Evolutionary conservation across 1,140 invertebrate genomes (phyloP).

Genomic region (Mercenaria mercenaria): DNA sequence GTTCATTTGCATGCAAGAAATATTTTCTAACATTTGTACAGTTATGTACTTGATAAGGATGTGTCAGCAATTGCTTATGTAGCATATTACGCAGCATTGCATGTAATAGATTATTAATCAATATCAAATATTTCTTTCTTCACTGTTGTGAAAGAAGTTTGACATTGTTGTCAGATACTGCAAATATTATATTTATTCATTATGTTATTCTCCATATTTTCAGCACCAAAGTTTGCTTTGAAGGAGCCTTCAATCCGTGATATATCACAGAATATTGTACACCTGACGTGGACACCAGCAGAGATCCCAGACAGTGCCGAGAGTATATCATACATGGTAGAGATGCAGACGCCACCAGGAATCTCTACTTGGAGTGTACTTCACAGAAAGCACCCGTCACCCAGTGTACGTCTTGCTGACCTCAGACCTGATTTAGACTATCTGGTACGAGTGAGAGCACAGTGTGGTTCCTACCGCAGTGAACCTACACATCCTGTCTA

Average conservation of each 20-base stretch:
- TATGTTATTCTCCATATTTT: background rate
- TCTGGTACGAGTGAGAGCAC: conserved; percentile 82
- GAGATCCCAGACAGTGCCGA: conserved; percentile 60
- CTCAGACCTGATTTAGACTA: conserved; percentile 88
- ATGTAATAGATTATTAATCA: no score
- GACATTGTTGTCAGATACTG: no score
- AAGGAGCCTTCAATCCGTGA: conserved; percentile 76
- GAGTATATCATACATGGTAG: conserved; percentile 72
- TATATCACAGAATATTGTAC: conserved; percentile 72
- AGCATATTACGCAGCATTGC: no score
- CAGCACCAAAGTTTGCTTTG: conserved; percentile 74
- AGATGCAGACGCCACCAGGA: conserved; percentile 78
- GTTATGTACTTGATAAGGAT: no score
- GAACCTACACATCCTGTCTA: conserved; percentile 86
- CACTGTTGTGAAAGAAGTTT: no score
- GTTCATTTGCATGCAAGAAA: no score
- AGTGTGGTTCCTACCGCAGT: conserved; percentile 77
- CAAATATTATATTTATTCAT: no score
- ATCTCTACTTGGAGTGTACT: conserved; percentile 75
- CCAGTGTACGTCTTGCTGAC: conserved; percentile 77
- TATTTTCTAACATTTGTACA: no score
- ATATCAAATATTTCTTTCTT: no score
- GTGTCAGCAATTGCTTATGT: no score
- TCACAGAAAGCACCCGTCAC: conserved; percentile 63
- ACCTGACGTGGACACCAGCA: conserved; percentile 76